A percentile compares a stretch with the other conserved stretches of the same genome.
These are phyloP conservation scores for Eupristina koningsbergeri DNA, from an alignment of 1,140 invertebrate species.

Conservation along the genomic window DNA sequence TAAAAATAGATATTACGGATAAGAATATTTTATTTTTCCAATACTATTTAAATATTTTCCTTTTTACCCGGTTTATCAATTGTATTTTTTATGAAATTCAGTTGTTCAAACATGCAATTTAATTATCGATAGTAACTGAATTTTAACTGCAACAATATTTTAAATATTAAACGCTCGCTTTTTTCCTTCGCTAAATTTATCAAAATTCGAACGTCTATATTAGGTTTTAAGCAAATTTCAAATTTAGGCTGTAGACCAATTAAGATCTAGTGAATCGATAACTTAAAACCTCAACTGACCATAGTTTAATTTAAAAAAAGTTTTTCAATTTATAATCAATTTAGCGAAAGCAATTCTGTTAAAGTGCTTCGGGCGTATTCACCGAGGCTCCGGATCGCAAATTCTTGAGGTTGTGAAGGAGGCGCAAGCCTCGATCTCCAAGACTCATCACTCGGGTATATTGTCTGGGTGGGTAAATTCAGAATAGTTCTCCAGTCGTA, in stretches of 20 bases:
- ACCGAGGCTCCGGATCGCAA: not conserved
- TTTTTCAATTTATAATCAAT: constrained; percentile 6
- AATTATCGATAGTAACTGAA: too few relatives aligned
- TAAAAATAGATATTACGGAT: too few relatives aligned
- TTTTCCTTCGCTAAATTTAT: too few relatives aligned
- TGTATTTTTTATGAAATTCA: too few relatives aligned
- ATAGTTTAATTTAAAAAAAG: not conserved
- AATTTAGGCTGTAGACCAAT: not conserved
- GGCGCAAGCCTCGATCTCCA: too few relatives aligned
- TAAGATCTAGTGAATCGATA: not conserved
- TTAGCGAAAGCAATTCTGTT: not conserved
- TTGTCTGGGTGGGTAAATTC: not conserved
- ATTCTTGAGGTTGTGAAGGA: not conserved
- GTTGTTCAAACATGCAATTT: too few relatives aligned
- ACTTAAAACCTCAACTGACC: not conserved
- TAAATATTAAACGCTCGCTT: too few relatives aligned
- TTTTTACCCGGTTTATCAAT: too few relatives aligned
- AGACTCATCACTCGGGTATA: not conserved
- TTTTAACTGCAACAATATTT: too few relatives aligned
- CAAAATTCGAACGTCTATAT: not conserved
- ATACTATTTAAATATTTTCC: too few relatives aligned
- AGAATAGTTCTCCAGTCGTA: not conserved
- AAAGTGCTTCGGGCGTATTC: not conserved
- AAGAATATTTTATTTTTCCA: too few relatives aligned
- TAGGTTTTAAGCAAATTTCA: not conserved